These are phyloP conservation scores for Umimayanthus chanpuru DNA, from an alignment of 92 coral and sea anemone genomes.

Conservation along the genomic window DNA sequence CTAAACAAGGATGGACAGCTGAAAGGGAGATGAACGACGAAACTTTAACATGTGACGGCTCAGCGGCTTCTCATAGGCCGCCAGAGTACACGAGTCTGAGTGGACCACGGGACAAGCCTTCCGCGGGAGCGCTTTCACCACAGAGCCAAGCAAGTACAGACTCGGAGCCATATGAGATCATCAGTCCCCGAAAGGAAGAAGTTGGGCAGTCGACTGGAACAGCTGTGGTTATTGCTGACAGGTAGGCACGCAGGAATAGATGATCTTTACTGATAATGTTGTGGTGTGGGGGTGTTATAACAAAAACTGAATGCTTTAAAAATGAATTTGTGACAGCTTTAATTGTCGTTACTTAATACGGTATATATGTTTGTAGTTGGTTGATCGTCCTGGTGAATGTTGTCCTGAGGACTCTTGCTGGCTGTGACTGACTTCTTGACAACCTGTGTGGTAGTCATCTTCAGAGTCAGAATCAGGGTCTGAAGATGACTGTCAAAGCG, in stretches of 20 bases:
- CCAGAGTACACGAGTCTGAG: not conserved
- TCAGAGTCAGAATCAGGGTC: too few relatives aligned
- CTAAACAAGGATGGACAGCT: not conserved
- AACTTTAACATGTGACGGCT: not conserved
- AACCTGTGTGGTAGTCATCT: too few relatives aligned
- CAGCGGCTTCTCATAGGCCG: not conserved
- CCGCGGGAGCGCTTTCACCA: conserved; percentile 14
- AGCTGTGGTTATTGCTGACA: conserved; percentile 25
- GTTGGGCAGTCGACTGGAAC: not conserved
- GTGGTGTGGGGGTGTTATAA: too few relatives aligned
- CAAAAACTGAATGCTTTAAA: too few relatives aligned
- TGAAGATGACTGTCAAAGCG: too few relatives aligned
- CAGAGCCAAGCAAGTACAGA: conserved; percentile 33
- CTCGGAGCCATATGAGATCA: conserved; percentile 23
- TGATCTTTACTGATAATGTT: not conserved
- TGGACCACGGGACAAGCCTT: not conserved
- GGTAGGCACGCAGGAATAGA: not conserved
- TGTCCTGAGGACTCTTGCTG: too few relatives aligned
- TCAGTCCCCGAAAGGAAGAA: conserved; percentile 1
- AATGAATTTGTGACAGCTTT: too few relatives aligned
- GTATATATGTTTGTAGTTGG: too few relatives aligned
- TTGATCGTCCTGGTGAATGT: too few relatives aligned
- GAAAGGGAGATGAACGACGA: not conserved
- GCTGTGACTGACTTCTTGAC: too few relatives aligned
- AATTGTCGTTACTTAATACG: too few relatives aligned